Conservation (phyloP, 2,113 vertebrate genomes). For the Mus spicilegus region DNA sequence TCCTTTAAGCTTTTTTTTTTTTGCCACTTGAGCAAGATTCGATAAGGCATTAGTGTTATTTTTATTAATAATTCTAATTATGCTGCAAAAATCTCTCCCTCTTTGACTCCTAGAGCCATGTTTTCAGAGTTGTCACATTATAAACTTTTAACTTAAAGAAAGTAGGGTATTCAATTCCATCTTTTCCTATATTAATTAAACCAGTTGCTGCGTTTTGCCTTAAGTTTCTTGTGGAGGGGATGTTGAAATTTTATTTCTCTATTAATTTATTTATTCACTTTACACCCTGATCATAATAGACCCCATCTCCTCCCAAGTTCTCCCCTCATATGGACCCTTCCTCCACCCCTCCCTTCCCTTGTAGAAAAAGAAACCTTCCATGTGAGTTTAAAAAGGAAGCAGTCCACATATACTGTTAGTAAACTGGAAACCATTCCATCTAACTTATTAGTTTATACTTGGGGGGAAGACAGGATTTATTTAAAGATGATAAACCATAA, state of each 20-base stretch:
- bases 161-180: background rate
- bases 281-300: too few relatives aligned
- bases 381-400: constrained; percentile 40
- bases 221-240: background rate
- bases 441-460: constrained; percentile 72
- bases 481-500: constrained; percentile 73
- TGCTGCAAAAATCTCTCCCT: background rate
- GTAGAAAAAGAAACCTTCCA: constrained; percentile 12
- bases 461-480: constrained; percentile 63
- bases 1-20: background rate
- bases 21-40: background rate
- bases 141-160: constrained; percentile 24
- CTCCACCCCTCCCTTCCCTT: too few relatives aligned
- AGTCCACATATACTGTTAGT: background rate
- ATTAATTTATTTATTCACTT: too few relatives aligned
- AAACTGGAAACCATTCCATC: constrained; percentile 37
- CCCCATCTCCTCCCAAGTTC: too few relatives aligned
- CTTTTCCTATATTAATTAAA: constrained; percentile 20
- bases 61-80: constrained; percentile 31
- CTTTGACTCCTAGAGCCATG: background rate
- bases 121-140: background rate
- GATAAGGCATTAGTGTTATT: background rate
- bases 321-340: too few relatives aligned
- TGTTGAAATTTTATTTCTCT: too few relatives aligned
- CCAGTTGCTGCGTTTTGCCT: constrained; percentile 40